Percentiles rank a stretch among this genome's conserved stretches.
phyloP scores from a whole-genome alignment of 2,113 vertebrate genomes.

The Prunella himalayana region DNA sequence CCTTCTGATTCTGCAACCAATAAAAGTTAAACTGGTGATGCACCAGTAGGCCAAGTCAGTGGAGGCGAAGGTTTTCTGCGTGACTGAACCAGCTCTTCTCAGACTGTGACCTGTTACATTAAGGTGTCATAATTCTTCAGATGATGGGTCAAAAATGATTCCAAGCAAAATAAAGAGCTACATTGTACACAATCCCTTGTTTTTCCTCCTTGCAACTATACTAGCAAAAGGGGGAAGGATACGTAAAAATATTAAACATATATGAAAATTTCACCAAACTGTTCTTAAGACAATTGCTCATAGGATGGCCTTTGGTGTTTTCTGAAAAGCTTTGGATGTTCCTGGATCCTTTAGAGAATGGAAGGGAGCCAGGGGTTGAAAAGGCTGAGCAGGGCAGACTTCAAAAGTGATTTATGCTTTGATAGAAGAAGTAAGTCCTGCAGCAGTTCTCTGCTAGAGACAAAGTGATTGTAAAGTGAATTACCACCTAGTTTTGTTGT shows the following conservation, averaged over 20 bases:
- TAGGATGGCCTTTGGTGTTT: neutral
- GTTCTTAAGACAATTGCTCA: neutral
- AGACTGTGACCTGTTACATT: neutral
- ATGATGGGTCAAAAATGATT: neutral
- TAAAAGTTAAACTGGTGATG: neutral
- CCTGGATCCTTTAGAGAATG: neutral
- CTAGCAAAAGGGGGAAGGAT: neutral
- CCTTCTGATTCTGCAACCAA: neutral
- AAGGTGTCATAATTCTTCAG: neutral
- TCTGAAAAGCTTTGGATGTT: neutral
- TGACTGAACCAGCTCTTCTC: neutral
- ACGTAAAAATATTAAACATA: neutral
- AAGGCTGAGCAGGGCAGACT: neutral
- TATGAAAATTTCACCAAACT: neutral
- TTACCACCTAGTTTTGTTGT: neutral
- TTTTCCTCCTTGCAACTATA: neutral
- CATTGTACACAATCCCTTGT: neutral
- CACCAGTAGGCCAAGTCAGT: neutral
- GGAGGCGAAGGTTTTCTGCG: accelerated
- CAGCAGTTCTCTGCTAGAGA: neutral
- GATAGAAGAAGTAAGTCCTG: neutral
- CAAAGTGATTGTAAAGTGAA: neutral
- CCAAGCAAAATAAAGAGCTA: neutral
- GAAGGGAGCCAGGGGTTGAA: neutral
- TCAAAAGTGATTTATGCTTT: neutral